Evolutionary conservation across 2,888 invertebrate species (phyloP).

Genomic region (Polydrusus pterygomalis): DNA sequence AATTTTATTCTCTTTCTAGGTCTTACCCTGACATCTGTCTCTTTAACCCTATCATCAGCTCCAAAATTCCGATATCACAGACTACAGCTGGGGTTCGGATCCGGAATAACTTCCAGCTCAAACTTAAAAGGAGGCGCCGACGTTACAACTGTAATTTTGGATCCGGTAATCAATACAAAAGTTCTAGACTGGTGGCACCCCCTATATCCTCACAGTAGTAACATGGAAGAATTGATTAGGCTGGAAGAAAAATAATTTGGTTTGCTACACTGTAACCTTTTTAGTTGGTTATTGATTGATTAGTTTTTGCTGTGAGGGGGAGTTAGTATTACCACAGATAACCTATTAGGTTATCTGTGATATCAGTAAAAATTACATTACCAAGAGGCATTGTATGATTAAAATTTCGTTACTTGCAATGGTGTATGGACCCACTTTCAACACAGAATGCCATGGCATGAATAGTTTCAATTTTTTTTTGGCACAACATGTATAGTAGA

Average conservation of each 20-base stretch:
- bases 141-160: constrained; percentile 71
- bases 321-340: too few species aligned
- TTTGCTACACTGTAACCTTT: neutral
- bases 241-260: constrained; percentile 53
- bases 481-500: too few species aligned
- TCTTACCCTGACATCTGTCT: constrained; percentile 75
- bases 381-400: too few species aligned
- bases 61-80: constrained; percentile 74
- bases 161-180: constrained; percentile 74
- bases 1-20: constrained; percentile 68
- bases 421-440: too few species aligned
- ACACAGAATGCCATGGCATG: too few species aligned
- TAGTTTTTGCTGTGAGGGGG: neutral
- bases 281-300: neutral
- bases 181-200: constrained; percentile 83
- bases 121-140: constrained; percentile 59
- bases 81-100: constrained; percentile 75
- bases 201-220: constrained; percentile 71
- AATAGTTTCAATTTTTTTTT: too few species aligned
- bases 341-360: too few species aligned
- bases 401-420: too few species aligned
- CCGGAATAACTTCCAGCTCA: constrained; percentile 63
- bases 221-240: constrained; percentile 64
- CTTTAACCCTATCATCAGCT: constrained; percentile 72
- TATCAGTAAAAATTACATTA: neutral